Base-by-base conservation (phyloP, 2,888 invertebrate species). In the Macrosoma leucophasiata region DNA sequence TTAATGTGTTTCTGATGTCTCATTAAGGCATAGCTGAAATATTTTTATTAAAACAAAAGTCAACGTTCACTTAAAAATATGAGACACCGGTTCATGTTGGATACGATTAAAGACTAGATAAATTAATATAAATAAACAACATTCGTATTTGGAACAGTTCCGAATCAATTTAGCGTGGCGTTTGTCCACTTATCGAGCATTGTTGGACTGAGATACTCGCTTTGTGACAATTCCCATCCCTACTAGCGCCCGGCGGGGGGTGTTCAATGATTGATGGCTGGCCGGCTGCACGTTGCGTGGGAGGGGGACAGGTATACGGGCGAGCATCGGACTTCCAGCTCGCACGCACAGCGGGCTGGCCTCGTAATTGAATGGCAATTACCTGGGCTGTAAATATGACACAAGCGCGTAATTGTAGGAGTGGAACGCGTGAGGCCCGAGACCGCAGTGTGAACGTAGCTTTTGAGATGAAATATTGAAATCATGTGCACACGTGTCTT, bases 361-460 rank as follows among this genome's bases (percentile, higher is more conserved):
- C 62, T 63, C 66, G 76, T 84, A 84, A 84, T 84, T 84, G 84
- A 84, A 84, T 79, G 84, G 77, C 84, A 84, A 84, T 84, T 84
- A 84, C 84, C 84, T 81, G 81, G 69, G 76, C 81, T 79, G 84
- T 84, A 84, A 84, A 84, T 84, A 84, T 84, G 84, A 84, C 84
- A 82, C 81, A 82, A 71, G 81, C 78, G 75, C 77, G 78, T 82
- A 84, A 84, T 84, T 84, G 84, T 72, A 76, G 73, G 74, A 79
- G 75, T 72, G 72, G 66, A 71, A 62, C 71, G 72, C 70, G 73
- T 70, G 73, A 71, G 72, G 66, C 62, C 67, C 62, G 62, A 65
- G 70, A 70, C 70, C 74, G 71, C 74, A 68, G 60, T 60, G 63
- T 62, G 69, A 61, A 71, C 57, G 68, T 58, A 57, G 62, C 62